Conservation (phyloP, 1,140 invertebrate species). For the Gonatopus flavifemur region DNA sequence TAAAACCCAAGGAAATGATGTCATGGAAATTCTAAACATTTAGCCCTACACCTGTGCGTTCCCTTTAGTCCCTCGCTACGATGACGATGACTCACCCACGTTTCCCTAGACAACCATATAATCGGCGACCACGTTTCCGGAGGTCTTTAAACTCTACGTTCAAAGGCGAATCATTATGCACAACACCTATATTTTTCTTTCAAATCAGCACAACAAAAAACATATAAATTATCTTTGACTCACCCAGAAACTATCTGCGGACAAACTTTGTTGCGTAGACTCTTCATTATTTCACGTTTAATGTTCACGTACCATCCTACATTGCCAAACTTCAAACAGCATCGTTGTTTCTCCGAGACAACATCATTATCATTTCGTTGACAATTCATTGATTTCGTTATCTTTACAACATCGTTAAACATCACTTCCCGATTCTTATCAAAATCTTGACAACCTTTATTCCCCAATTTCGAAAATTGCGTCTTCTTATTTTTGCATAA, state of each 20-base stretch:
- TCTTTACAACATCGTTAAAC: neutral
- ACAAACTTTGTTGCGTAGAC: conserved; percentile 28
- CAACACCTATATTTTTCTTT: conserved; percentile 2
- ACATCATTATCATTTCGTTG: too few relatives aligned
- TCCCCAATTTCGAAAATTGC: too few relatives aligned
- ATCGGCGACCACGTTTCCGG: conserved; percentile 9
- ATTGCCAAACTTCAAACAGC: conserved; percentile 6
- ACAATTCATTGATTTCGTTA: too few relatives aligned
- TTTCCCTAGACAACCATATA: conserved; percentile 20
- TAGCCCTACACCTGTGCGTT: conserved; percentile 2
- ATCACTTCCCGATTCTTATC: conserved; percentile 18
- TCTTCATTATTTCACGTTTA: conserved; percentile 31
- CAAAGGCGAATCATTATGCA: conserved; percentile 19
- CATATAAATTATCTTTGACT: conserved; percentile 11
- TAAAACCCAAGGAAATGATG: too few relatives aligned
- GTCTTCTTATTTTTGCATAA: too few relatives aligned
- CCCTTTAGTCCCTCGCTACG: too few relatives aligned
- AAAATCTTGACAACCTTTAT: too few relatives aligned
- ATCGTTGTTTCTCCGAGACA: conserved; percentile 8
- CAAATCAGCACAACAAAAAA: neutral
- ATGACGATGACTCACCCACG: conserved; percentile 36
- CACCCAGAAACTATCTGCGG: conserved; percentile 21
- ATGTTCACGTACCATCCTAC: conserved; percentile 33
- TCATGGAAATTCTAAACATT: too few relatives aligned
- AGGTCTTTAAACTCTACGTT: conserved; percentile 40